These are phyloP conservation scores for Folsomia candida DNA, from an alignment of 2,888 invertebrate genomes.

Conservation along the genomic window DNA sequence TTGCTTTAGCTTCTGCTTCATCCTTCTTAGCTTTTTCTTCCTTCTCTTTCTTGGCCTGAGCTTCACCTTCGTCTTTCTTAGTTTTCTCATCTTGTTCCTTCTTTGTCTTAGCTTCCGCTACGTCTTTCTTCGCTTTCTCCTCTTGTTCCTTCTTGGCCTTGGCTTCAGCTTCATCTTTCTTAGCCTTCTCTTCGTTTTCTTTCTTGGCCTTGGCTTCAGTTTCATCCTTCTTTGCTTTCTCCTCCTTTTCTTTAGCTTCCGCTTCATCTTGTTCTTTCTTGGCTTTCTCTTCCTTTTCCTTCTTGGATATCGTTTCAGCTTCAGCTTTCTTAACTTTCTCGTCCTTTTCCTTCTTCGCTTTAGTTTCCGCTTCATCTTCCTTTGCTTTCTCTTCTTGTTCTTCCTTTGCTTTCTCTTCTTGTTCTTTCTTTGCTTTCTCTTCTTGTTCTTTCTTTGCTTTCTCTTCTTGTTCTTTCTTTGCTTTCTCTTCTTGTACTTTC, in stretches of 20 bases:
- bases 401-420: slow-evolving; percentile 15
- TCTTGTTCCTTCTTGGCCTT: slow-evolving; percentile 39
- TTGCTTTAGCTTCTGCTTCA: slow-evolving; percentile 36
- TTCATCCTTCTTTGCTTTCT: slow-evolving; percentile 28
- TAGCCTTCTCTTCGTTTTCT: slow-evolving; percentile 32
- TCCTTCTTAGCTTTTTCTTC: slow-evolving; percentile 40
- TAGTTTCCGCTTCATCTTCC: slow-evolving; percentile 32
- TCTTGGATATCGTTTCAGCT: slow-evolving; percentile 38
- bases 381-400: neutral
- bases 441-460: slow-evolving; percentile 37
- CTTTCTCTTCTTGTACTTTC: neutral
- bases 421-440: slow-evolving; percentile 27
- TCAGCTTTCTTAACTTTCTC: slow-evolving; percentile 34
- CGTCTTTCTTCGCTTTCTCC: slow-evolving; percentile 30
- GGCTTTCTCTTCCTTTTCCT: slow-evolving; percentile 43
- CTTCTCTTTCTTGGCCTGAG: slow-evolving; percentile 30
- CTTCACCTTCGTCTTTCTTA: slow-evolving; percentile 11
- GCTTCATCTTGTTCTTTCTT: slow-evolving; percentile 29
- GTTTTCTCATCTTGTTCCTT: slow-evolving; percentile 16
- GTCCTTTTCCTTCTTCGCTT: slow-evolving; percentile 41
- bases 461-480: slow-evolving; percentile 10
- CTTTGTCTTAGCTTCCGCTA: slow-evolving; percentile 8
- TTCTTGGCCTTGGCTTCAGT: slow-evolving; percentile 32
- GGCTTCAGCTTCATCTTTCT: slow-evolving; percentile 34
- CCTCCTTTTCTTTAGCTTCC: slow-evolving; percentile 31